Conservation (phyloP, 2,113 vertebrate species). For the Antigone vipio region DNA sequence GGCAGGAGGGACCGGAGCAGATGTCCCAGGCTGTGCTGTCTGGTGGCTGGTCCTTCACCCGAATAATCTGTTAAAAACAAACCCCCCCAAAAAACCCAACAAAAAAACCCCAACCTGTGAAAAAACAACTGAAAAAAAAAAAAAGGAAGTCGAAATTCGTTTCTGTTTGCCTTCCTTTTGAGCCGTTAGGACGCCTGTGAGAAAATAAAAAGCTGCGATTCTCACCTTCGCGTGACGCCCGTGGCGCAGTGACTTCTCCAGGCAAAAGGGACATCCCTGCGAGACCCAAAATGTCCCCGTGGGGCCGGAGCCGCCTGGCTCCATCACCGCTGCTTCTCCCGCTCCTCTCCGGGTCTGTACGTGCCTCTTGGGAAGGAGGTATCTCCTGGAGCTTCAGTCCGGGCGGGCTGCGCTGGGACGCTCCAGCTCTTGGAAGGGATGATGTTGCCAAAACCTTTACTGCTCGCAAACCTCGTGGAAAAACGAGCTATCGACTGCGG, state of each 20-base stretch:
- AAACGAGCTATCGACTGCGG: neutral
- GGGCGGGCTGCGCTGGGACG: neutral
- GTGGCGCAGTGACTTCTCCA: neutral
- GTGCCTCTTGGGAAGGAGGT: neutral
- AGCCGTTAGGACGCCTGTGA: neutral
- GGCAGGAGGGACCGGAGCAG: neutral
- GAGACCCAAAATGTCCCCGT: accelerated
- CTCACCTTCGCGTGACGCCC: accelerated
- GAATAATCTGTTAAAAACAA: neutral
- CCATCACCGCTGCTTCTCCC: neutral
- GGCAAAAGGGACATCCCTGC: neutral
- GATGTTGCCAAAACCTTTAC: neutral
- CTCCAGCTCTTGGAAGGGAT: neutral
- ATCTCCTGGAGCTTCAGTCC: neutral
- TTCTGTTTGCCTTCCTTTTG: neutral
- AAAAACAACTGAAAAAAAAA: too few relatives aligned
- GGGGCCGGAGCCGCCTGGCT: neutral
- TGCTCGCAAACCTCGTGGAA: neutral
- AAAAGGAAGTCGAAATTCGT: neutral
- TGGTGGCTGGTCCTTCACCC: neutral
- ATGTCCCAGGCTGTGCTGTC: neutral
- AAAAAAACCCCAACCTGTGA: neutral
- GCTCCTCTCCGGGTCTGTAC: accelerated
- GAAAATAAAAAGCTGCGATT: neutral
- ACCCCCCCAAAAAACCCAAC: too few relatives aligned